These are phyloP conservation scores for Notarius quadriscutis DNA, from an alignment of 2,113 vertebrate genomes.

Conservation along the genomic window DNA sequence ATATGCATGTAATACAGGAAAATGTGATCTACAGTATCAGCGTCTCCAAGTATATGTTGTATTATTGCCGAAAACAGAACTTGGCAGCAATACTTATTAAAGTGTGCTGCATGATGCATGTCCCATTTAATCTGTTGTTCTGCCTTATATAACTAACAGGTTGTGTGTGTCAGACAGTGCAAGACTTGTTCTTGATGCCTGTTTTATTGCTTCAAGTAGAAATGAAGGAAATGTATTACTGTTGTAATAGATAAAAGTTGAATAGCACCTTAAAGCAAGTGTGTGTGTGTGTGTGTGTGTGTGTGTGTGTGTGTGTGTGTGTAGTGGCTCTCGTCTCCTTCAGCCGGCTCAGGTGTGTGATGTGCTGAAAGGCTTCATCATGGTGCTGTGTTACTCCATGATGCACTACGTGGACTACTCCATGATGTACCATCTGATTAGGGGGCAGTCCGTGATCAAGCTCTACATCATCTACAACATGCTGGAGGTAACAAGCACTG, in stretches of 20 bases:
- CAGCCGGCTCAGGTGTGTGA: constrained; percentile 98
- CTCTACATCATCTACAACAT: constrained; percentile 99
- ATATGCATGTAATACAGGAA: background rate
- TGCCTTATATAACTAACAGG: constrained; percentile 13
- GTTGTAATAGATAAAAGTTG: background rate
- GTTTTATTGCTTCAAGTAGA: background rate
- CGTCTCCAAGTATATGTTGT: background rate
- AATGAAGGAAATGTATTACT: background rate
- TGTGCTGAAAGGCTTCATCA: constrained; percentile 91
- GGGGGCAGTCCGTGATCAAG: constrained; percentile 98
- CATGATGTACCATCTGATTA: constrained; percentile 99
- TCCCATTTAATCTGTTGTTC: background rate
- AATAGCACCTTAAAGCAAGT: background rate
- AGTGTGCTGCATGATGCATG: constrained; percentile 19
- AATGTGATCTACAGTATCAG: background rate
- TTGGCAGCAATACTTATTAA: background rate
- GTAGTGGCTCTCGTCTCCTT: constrained; percentile 87
- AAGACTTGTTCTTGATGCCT: no score
- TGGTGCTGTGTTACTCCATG: constrained; percentile 96
- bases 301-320: constrained; percentile 37
- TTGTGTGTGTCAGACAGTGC: background rate
- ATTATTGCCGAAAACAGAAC: background rate
- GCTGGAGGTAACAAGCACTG: constrained; percentile 83
- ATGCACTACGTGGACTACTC: constrained; percentile 99
- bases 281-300: constrained; percentile 24